These are phyloP conservation scores for Achatina immaculata DNA, from an alignment of 1,140 invertebrate species.

Conservation along the genomic window DNA sequence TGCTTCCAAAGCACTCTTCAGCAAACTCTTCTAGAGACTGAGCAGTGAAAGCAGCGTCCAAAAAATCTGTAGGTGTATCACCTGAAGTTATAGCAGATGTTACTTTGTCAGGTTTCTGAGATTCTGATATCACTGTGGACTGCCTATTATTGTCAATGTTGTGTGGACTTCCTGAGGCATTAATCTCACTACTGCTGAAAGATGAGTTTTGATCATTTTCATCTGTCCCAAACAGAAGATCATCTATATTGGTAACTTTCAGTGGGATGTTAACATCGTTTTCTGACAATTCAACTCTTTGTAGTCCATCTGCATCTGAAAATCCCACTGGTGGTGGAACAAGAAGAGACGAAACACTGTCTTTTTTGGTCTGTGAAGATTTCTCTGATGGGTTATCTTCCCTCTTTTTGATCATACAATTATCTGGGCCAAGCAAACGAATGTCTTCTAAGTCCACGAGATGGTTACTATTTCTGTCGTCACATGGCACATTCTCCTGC, in stretches of 20 bases:
- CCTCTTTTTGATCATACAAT: not conserved
- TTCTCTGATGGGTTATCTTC: not conserved
- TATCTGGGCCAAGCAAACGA: not conserved
- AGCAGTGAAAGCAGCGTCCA: not conserved
- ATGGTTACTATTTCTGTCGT: not conserved
- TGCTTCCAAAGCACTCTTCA: constrained; percentile 11
- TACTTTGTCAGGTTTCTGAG: not conserved
- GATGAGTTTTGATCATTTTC: not conserved
- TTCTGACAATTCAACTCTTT: not conserved
- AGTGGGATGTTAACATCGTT: not conserved
- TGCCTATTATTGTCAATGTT: not conserved
- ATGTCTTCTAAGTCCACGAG: not conserved
- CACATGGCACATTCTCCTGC: not conserved
- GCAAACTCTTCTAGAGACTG: constrained; percentile 14
- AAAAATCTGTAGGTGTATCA: not conserved
- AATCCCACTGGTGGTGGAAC: constrained; percentile 10
- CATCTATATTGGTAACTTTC: constrained; percentile 3
- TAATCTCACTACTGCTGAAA: not conserved
- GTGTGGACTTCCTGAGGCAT: not conserved
- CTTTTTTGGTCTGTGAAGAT: not conserved
- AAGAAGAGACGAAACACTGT: not conserved
- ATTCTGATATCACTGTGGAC: too few relatives aligned
- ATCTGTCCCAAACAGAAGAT: constrained; percentile 4
- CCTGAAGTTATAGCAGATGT: not conserved
- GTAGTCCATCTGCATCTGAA: not conserved